Evolutionary conservation across 1,140 invertebrate species (phyloP), one percentile per base, ranked within the genome.

Genomic region (Macrotrachela quadricornifera): DNA sequence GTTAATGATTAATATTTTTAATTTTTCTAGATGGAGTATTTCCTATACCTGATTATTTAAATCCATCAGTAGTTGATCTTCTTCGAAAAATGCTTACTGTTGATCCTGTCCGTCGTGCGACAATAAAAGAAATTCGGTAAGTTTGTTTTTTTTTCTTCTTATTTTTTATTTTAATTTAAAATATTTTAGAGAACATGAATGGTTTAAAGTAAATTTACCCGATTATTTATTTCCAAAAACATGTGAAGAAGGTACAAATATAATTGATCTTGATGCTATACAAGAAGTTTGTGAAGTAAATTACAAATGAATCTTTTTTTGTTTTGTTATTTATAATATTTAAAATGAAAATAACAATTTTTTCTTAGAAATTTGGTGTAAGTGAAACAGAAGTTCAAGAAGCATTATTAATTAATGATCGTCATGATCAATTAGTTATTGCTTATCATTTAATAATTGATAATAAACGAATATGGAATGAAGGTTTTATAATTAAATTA

Each of bases 381-480:
- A 81, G 82, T 60, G 86, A 95, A 63, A 69, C 78, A 21, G 91
- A 96, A 71, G 91, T 99, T 0, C 86, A 92, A 62, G 79, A 77
- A 61, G 88, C 92, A 0, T 69, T 99, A 53, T 68, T 95, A 6
- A 86, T 81, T 68, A 87, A 87, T 2, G 90, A 99, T 74, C 87
- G 87, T 0, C 88, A 96, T 62, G 40, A 51, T 48, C 91, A 97
- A 67, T 71, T 99, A 45, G 85, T 82, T 0, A 97, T 99, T 60
- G 92, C 92, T 11, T 99, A 99, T 70, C 87, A 97, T 70, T 74
- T 99, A 37, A 90, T 99, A 55, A 86, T 97, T 49, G 94, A 99
- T 67, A 99, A 99, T 71, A 94, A 95, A 66, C 73, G 90, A 49
- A 92, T 97, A 58, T 30, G 21, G 21, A 30, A 30, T 30, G 21